phyloP scores from a whole-genome alignment of 2,888 invertebrate species.

The Nasonovia ribisnigri region DNA sequence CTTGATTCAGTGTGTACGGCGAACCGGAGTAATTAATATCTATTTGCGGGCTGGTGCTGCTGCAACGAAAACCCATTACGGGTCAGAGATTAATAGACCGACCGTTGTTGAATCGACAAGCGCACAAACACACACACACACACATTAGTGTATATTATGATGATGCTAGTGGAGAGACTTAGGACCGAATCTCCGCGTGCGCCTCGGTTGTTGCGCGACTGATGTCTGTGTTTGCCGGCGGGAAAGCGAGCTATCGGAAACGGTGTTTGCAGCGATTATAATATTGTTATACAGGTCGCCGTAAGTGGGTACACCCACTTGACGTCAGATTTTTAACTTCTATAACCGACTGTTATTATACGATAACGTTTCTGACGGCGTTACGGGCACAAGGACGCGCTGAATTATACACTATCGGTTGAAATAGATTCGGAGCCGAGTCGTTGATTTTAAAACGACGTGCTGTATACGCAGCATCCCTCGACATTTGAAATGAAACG shows the following conservation, averaged over 20 bases:
- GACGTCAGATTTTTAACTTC: not conserved
- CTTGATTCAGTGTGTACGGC: constrained; percentile 59
- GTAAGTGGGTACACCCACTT: not conserved
- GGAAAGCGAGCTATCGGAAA: too few relatives aligned
- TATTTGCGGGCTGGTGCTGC: constrained; percentile 64
- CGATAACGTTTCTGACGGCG: not conserved
- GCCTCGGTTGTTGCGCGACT: not conserved
- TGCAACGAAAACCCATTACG: constrained; percentile 65
- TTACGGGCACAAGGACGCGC: not conserved
- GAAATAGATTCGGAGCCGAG: not conserved
- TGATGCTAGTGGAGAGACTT: not conserved
- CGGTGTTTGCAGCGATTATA: too few relatives aligned
- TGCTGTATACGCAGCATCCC: not conserved
- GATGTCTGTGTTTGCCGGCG: not conserved
- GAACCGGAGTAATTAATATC: constrained; percentile 64
- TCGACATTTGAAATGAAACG: not conserved
- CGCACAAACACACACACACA: not conserved
- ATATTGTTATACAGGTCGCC: not conserved
- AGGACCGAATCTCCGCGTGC: not conserved
- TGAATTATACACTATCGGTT: not conserved
- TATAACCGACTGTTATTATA: not conserved
- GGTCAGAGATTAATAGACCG: constrained; percentile 59
- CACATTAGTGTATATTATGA: not conserved
- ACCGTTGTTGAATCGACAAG: constrained; percentile 36
- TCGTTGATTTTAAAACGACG: not conserved